Conservation (phyloP, 2,113 vertebrate species). For the Nematolebias whitei region DNA sequence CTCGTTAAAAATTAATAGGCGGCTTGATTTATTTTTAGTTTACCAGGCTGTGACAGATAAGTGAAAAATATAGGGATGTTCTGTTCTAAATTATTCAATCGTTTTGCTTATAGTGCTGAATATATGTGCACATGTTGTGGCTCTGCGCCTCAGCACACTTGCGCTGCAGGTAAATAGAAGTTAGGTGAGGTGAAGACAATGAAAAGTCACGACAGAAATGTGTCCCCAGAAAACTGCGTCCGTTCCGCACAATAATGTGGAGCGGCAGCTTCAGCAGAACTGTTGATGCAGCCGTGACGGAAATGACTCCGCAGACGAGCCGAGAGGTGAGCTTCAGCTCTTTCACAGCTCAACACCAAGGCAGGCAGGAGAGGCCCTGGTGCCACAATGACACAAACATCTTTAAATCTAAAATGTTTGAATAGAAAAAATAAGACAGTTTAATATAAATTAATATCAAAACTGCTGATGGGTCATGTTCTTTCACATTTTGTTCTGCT, state of each 20-base stretch:
- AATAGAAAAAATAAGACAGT: too few species aligned
- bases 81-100: slow-evolving; percentile 1
- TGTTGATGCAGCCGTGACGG: slow-evolving; percentile 2
- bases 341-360: background rate
- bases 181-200: background rate
- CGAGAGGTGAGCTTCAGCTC: background rate
- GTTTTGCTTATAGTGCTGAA: background rate
- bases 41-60: background rate
- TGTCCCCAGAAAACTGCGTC: background rate
- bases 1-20: slow-evolving; percentile 2
- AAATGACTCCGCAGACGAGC: slow-evolving; percentile 5
- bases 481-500: too few species aligned
- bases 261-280: background rate
- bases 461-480: background rate
- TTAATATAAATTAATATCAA: background rate
- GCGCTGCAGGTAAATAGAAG: background rate
- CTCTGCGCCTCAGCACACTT: background rate
- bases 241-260: background rate
- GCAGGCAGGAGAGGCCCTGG: background rate
- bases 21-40: background rate
- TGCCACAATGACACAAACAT: background rate
- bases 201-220: background rate
- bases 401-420: background rate
- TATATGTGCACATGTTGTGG: background rate
- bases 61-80: background rate